phyloP scores from a whole-genome alignment of 2,113 vertebrate species.

The Mohoua ochrocephala region DNA sequence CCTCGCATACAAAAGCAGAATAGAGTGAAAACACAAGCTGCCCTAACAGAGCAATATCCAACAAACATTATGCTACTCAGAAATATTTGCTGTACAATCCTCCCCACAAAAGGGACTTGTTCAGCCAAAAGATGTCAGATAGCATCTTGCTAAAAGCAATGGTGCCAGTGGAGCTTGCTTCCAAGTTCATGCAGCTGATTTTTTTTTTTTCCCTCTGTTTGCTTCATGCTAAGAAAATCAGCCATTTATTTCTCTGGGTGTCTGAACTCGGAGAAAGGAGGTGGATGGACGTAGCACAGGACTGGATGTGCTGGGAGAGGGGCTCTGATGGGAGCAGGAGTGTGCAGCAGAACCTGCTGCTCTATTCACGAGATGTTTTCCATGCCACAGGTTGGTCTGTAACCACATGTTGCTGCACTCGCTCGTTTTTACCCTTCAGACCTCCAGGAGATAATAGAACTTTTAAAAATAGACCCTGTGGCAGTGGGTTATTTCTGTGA shows the following conservation, averaged over 20 bases:
- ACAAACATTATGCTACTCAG: conserved; percentile 81
- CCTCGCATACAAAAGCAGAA: conserved; percentile 77
- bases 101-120: conserved; percentile 73
- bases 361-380: background rate
- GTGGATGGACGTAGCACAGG: background rate
- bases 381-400: background rate
- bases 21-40: conserved; percentile 80
- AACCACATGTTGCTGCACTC: background rate
- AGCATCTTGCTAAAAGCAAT: conserved; percentile 78
- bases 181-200: conserved; percentile 68
- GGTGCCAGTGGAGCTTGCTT: conserved; percentile 70
- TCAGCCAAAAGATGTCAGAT: conserved; percentile 81
- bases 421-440: background rate
- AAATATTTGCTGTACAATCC: conserved; percentile 78
- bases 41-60: conserved; percentile 76
- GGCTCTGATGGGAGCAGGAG: background rate
- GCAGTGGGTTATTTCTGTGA: background rate
- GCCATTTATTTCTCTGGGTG: background rate
- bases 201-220: conserved; percentile 24
- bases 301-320: background rate
- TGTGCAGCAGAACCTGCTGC: background rate
- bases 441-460: background rate
- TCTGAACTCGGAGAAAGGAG: background rate
- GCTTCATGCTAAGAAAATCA: conserved; percentile 1
- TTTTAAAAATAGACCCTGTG: background rate